A percentile compares a stretch with the other conserved stretches of the same genome.
Evolutionary conservation across 2,888 invertebrate species (phyloP).

Genomic region (Steinernema carpocapsae): DNA sequence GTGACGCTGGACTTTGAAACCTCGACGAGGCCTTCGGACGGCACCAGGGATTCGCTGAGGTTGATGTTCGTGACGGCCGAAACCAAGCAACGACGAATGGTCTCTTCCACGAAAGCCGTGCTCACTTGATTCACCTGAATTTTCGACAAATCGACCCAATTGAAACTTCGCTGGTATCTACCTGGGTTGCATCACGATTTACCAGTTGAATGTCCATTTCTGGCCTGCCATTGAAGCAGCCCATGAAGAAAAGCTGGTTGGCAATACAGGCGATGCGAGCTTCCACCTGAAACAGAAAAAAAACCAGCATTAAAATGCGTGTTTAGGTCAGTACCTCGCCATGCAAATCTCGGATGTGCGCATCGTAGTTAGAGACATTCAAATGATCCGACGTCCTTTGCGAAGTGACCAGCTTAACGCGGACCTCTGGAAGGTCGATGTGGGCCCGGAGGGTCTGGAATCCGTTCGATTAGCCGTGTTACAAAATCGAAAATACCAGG

Average conservation of each 20-base stretch:
- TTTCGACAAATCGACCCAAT: neutral
- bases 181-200: constrained; percentile 17
- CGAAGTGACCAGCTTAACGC: constrained; percentile 57
- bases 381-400: constrained; percentile 60
- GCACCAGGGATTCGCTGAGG: constrained; percentile 53
- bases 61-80: constrained; percentile 68
- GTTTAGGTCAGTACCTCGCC: constrained; percentile 55
- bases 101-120: constrained; percentile 65
- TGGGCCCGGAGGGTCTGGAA: constrained; percentile 57
- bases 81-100: constrained; percentile 68
- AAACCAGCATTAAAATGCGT: neutral
- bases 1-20: constrained; percentile 40
- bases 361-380: constrained; percentile 63
- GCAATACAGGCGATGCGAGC: constrained; percentile 67
- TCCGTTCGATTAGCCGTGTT: neutral
- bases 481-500: constrained; percentile 45
- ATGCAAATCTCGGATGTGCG: constrained; percentile 54
- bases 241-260: constrained; percentile 66
- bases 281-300: constrained; percentile 55
- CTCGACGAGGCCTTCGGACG: constrained; percentile 32
- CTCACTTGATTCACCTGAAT: constrained; percentile 36
- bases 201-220: constrained; percentile 57
- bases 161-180: constrained; percentile 10
- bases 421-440: constrained; percentile 55
- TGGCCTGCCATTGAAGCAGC: constrained; percentile 66